Base-by-base conservation (phyloP, 1,140 invertebrate species). In the Chironomus striatipennis region DNA sequence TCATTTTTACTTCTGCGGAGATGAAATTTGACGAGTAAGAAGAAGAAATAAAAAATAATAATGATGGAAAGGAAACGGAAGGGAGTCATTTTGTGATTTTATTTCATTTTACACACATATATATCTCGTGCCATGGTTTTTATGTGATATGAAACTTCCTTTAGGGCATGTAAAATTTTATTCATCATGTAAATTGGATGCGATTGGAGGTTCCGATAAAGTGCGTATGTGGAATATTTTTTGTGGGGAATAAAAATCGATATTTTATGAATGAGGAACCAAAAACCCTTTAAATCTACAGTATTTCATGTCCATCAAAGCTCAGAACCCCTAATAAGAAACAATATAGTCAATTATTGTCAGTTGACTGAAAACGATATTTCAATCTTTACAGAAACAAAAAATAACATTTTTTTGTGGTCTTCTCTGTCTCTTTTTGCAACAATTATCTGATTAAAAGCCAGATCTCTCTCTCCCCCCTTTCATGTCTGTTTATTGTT, bases 371-470 rank as follows among this genome's bases (percentile, higher is more conserved):
- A 57, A 57, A 15, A 15, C 47, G 47, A 57, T 57, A 57, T 57
- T 57, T 57, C 47, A 57, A 57, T 57, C 47, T 57, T n/a, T 15
- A 34, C 24, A 34, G n/a, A 34, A 34, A 34, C 24, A 34, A 34
- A 34, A 34, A 2, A 34, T 34, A n/a, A n/a, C 43, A 5, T 47
- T 15, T 5, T 15, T 57, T n/a, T 57, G 47, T n/a, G 47, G 47
- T 57, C 47, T 34, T 34, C 24, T 34, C 5, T 57, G 47, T 57
- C n/a, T 57, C 47, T 57, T n/a, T n/a, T 34, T 57, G 9, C 47
- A 57, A n/a, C 47, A 57, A 57, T 57, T 57, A 57, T 57, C 47
- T 5, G 47, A 57, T 57, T 57, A 57, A 57, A 57, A 57, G 47
- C 1, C 47, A 34, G 2, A 57, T 57, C 47, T 57, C 47, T 10